These are phyloP conservation scores for Podocnemis expansa DNA, from an alignment of 2,113 vertebrate genomes.

Conservation along the genomic window DNA sequence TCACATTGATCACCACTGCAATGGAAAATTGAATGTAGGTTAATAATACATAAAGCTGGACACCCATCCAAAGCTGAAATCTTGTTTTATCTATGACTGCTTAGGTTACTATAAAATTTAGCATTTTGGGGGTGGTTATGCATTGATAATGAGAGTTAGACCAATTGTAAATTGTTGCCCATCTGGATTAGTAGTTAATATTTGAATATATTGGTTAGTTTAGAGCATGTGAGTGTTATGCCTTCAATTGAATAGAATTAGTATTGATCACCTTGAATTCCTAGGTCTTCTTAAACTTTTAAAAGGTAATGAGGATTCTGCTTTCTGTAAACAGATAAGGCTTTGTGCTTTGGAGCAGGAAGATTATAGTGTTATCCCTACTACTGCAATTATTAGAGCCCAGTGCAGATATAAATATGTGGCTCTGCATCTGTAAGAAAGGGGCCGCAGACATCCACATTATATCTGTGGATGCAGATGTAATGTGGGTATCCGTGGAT, in stretches of 20 bases:
- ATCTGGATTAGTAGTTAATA: background rate
- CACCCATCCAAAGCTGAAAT: background rate
- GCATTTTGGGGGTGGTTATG: background rate
- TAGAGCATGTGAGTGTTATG: background rate
- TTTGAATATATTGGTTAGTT: background rate
- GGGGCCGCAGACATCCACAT: too few species aligned
- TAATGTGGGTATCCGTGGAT: too few species aligned
- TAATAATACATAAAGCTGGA: background rate
- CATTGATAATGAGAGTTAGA: background rate
- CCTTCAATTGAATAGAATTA: background rate
- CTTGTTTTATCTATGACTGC: background rate
- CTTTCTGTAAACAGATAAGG: background rate
- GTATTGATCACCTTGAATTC: rapidly evolving
- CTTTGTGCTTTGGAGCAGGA: background rate
- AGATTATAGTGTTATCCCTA: background rate
- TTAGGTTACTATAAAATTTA: background rate
- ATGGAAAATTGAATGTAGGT: background rate
- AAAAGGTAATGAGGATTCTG: background rate
- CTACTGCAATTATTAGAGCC: background rate
- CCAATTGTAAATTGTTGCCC: background rate
- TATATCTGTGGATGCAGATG: too few species aligned
- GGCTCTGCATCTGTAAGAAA: too few species aligned
- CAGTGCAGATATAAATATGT: too few species aligned
- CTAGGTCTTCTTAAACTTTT: background rate
- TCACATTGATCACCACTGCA: background rate